Conservation (phyloP, 2,113 vertebrate genomes). For the Raja brachyura region DNA sequence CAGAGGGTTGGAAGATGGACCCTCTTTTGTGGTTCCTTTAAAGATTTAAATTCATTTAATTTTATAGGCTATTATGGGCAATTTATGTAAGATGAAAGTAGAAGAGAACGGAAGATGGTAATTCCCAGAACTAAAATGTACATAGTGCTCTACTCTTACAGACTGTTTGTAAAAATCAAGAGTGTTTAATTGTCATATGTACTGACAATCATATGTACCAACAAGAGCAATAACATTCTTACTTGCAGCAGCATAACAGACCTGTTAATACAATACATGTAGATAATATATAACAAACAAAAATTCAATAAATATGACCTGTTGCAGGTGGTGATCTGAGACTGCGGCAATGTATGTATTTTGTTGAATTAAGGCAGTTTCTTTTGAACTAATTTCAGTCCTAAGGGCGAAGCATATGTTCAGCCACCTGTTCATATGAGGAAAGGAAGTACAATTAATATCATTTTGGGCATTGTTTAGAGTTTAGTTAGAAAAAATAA, state of each 20-base stretch:
- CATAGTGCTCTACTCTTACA: neutral
- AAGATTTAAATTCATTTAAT: conserved; percentile 18
- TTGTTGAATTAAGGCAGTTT: neutral
- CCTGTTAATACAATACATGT: no score
- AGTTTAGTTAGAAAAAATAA: neutral
- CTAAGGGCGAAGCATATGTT: neutral
- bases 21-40: neutral
- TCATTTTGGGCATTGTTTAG: neutral
- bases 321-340: neutral
- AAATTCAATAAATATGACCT: neutral
- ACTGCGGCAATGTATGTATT: neutral
- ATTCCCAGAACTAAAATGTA: neutral
- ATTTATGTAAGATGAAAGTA: neutral
- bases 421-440: neutral
- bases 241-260: no score
- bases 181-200: no score
- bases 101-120: neutral
- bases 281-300: no score
- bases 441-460: neutral
- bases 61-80: neutral
- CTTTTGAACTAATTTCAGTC: neutral
- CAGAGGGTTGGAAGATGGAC: neutral
- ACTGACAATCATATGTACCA: no score
- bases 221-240: no score
- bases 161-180: neutral